Percentiles rank a stretch among this genome's conserved stretches.
phyloP scores from a whole-genome alignment of 2,888 invertebrate genomes.

The Phyllotreta cruciferae region DNA sequence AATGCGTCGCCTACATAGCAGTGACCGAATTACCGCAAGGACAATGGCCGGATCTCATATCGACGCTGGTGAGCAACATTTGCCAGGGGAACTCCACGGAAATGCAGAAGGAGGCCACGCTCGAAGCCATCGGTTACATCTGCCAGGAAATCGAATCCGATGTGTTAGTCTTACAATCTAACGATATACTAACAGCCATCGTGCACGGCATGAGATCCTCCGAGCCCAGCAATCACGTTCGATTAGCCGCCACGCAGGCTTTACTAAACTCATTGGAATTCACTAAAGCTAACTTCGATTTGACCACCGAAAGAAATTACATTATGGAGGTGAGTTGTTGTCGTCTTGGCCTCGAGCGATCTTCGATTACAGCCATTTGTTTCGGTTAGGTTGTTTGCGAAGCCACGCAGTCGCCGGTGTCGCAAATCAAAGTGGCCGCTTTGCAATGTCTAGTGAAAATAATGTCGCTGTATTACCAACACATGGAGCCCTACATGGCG shows the following conservation, averaged over 20 bases:
- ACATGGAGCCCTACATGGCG: conserved; percentile 99
- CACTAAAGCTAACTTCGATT: conserved; percentile 97
- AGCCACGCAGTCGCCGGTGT: conserved; percentile 92
- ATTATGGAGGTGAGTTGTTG: conserved; percentile 81
- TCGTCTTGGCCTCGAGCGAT: too few species aligned
- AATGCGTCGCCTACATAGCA: conserved; percentile 98
- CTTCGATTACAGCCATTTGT: neutral
- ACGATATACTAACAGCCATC: conserved; percentile 97
- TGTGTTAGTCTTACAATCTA: conserved; percentile 89
- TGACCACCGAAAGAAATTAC: conserved; percentile 95
- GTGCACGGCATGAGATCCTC: conserved; percentile 89
- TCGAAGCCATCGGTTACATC: conserved; percentile 98
- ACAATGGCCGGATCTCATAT: conserved; percentile 92
- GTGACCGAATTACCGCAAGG: conserved; percentile 93
- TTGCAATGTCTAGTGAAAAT: conserved; percentile 98
- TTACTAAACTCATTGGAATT: conserved; percentile 97
- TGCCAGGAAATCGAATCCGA: conserved; percentile 98
- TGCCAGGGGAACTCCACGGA: conserved; percentile 86
- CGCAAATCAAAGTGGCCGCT: conserved; percentile 91
- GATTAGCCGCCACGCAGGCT: conserved; percentile 95
- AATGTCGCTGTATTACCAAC: conserved; percentile 96
- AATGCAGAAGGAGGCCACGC: conserved; percentile 93
- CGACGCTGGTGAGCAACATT: conserved; percentile 88
- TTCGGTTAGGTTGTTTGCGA: conserved; percentile 80
- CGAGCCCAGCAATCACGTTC: conserved; percentile 92